A percentile compares a stretch with the other conserved stretches of the same genome.
Conservation (phyloP, 2,113 vertebrate species). For the Macrotis lagotis region DNA sequence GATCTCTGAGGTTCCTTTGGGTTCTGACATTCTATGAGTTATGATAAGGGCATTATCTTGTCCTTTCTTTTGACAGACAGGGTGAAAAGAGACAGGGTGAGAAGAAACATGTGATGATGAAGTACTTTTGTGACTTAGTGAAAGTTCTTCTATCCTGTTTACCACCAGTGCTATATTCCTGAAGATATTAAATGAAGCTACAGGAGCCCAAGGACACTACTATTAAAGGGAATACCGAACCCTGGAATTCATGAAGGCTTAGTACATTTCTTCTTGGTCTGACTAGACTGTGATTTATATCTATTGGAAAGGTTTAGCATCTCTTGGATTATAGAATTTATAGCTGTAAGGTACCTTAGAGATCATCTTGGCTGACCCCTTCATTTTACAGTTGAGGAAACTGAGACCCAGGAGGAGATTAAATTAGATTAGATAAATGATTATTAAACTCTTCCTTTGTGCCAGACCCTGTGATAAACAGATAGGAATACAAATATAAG, state of each 20-base stretch:
- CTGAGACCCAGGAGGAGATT: background rate
- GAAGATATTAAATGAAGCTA: background rate
- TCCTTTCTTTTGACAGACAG: background rate
- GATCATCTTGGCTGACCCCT: background rate
- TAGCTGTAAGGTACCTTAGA: background rate
- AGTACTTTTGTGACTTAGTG: background rate
- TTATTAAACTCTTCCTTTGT: background rate
- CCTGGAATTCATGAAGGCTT: background rate
- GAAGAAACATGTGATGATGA: too few relatives aligned
- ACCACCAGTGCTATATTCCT: background rate
- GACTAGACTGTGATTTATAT: background rate
- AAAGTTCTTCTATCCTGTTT: background rate
- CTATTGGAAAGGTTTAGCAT: background rate
- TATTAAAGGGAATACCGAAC: background rate
- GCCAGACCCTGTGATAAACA: background rate
- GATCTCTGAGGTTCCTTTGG: background rate
- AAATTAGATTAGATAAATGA: background rate
- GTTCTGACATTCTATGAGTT: background rate
- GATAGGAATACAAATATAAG: background rate
- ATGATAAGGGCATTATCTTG: background rate
- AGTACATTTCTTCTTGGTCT: background rate
- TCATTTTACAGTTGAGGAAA: background rate
- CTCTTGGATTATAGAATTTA: background rate
- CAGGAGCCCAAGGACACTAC: background rate
- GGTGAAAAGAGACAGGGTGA: background rate